A percentile compares a stretch with the other conserved stretches of the same genome.
Evolutionary conservation across 2,113 vertebrate species (phyloP).

Genomic region (Nesogale talazaci): DNA sequence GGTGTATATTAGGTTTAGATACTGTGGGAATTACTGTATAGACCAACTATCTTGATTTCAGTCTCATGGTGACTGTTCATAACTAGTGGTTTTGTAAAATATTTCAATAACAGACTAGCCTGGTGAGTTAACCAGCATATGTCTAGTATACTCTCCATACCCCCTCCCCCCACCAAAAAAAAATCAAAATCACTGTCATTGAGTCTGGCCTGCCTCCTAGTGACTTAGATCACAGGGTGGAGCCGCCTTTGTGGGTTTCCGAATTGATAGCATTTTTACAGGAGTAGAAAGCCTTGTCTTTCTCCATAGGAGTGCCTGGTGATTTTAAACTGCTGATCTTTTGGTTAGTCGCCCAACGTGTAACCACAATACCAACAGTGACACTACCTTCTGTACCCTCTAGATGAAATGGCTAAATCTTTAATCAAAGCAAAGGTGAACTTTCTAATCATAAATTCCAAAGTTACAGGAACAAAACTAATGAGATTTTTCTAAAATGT

Average conservation of each 20-base stretch:
- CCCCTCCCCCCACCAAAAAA: too few relatives aligned
- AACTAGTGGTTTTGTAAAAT: background rate
- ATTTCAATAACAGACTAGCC: background rate
- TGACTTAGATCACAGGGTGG: too few relatives aligned
- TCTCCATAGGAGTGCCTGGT: too few relatives aligned
- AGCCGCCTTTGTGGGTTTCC: too few relatives aligned
- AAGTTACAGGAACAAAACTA: background rate
- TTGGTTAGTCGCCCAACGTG: too few relatives aligned
- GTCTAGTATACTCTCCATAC: background rate
- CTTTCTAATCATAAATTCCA: conserved; percentile 6
- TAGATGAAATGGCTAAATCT: background rate
- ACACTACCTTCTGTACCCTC: background rate
- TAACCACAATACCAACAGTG: too few relatives aligned
- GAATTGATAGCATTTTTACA: too few relatives aligned
- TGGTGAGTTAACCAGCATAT: background rate
- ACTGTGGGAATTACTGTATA: background rate
- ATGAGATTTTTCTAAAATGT: conserved; percentile 28
- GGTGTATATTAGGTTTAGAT: background rate
- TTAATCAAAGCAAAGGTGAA: conserved; percentile 11
- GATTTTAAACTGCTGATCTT: too few relatives aligned
- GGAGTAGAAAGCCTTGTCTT: too few relatives aligned
- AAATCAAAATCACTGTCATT: too few relatives aligned
- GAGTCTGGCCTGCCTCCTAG: too few relatives aligned
- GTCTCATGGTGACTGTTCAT: background rate
- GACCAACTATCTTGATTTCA: background rate